Conservation (phyloP, 2,888 invertebrate species). For the Parelbella ahira region DNA sequence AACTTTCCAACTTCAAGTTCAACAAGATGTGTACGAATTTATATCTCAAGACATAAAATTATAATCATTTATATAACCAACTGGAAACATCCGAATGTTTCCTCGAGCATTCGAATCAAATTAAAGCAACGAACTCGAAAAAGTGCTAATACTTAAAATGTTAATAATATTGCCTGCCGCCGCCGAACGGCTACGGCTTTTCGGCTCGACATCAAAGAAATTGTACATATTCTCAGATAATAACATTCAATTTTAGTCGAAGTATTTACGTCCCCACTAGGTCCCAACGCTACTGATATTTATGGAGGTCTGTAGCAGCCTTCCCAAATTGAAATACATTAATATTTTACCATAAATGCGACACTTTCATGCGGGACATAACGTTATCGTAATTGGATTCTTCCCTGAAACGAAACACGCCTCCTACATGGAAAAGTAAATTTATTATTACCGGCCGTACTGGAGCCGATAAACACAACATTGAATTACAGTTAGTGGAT, state of each 20-base stretch:
- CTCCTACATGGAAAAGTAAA: slow-evolving; percentile 31
- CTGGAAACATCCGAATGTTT: neutral
- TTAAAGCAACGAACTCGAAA: slow-evolving; percentile 5
- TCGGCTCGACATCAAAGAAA: slow-evolving; percentile 29
- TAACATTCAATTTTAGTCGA: slow-evolving; percentile 75
- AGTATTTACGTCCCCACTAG: slow-evolving; percentile 70
- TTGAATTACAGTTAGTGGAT: no score
- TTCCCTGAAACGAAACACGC: slow-evolving; percentile 58
- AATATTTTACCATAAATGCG: slow-evolving; percentile 80
- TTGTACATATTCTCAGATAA: slow-evolving; percentile 55
- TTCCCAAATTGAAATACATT: slow-evolving; percentile 80
- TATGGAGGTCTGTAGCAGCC: slow-evolving; percentile 76
- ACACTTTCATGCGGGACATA: slow-evolving; percentile 77
- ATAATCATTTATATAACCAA: no score
- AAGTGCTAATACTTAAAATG: neutral
- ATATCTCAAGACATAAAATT: no score
- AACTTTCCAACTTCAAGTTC: no score
- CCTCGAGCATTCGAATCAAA: slow-evolving; percentile 4
- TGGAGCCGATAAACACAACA: slow-evolving; percentile 18
- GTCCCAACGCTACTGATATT: slow-evolving; percentile 68
- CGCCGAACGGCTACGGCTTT: slow-evolving; percentile 13
- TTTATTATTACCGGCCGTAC: slow-evolving; percentile 25
- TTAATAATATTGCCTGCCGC: slow-evolving; percentile 16
- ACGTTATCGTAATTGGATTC: slow-evolving; percentile 79
- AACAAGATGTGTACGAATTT: no score